Base-by-base conservation (phyloP, 2,113 vertebrate species). In the Zosterops lateralis region DNA sequence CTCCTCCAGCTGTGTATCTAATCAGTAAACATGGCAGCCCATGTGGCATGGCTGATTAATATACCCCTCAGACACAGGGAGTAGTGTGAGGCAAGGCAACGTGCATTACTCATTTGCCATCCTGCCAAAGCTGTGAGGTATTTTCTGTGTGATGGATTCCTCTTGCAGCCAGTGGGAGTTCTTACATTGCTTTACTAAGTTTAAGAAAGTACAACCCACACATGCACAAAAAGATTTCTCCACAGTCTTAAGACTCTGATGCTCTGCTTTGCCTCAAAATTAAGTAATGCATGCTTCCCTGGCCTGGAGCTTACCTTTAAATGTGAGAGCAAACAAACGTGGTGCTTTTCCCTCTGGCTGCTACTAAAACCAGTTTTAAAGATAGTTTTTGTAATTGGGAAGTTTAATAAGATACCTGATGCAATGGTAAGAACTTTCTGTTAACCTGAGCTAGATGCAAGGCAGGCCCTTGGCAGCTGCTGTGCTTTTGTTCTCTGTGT, bases 1-100 rank as follows among this genome's bases (percentile, higher is more conserved):
- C 38, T 25, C 90, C 68, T 94, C 51, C 90, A 84, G 95, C 94
- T 95, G 94, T 85, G 75, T 90, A 95, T 97, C 94, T 97, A 89
- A 95, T 97, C 94, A 71, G 87, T 83, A 90, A 83, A 85, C 87
- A 51, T 80, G 84, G 75, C 82, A 86, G 91, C 45, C 60, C 75
- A 13, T 95, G 91, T 96, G 94, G 87, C 87, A 87, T 9, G n/a
- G 13, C 75, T 90, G 89, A 95, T 96, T 95, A 96, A 89, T 89
- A 16, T 18, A 58, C 47, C 67, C 31, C 51, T 91, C 67, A 58
- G 91, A 85, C 68, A 79, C 0, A 62, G 64, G 60, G 64, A 90
- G 44, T 45, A 73, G 87, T 20, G 3, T 85, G 74, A 89, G 51
- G 84, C 71, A 76, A 85, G 74, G 67, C 74, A 79, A 14, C 20